These are phyloP conservation scores for Emydoidea blandingii DNA, from an alignment of 2,797 vertebrate species.

Conservation along the genomic window DNA sequence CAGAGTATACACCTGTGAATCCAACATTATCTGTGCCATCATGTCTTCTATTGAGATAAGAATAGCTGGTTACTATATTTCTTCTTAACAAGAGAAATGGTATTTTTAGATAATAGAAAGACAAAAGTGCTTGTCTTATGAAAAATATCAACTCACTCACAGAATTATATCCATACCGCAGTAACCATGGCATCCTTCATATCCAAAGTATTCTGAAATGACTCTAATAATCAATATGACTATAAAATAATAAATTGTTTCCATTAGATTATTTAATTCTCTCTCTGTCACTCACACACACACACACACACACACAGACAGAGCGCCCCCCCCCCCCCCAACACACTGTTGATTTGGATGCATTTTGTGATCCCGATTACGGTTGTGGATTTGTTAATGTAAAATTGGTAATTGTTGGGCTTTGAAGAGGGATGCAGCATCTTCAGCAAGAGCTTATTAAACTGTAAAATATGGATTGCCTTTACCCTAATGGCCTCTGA, in stretches of 20 bases:
- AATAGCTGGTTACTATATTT: not conserved
- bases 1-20: not conserved
- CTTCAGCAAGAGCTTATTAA: constrained; percentile 86
- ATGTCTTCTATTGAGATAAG: not conserved
- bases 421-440: constrained; percentile 78
- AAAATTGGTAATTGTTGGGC: constrained; percentile 83
- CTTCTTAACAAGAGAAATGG: not conserved
- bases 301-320: not conserved
- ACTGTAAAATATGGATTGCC: constrained; percentile 90
- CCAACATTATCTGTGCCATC: not conserved
- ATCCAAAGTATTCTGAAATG: constrained; percentile 56
- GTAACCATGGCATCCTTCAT: constrained; percentile 32
- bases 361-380: constrained; percentile 72
- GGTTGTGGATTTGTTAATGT: constrained; percentile 82
- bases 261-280: constrained; percentile 62
- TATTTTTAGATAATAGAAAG: constrained; percentile 7
- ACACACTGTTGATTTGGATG: constrained; percentile 61
- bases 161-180: constrained; percentile 34
- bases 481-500: constrained; percentile 90
- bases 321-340: not conserved
- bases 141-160: not conserved
- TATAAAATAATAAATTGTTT: constrained; percentile 70
- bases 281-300: constrained; percentile 11
- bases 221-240: constrained; percentile 68
- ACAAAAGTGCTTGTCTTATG: not conserved